These are phyloP conservation scores for Tetramorium alpestre DNA, from an alignment of 1,140 invertebrate species.

Conservation along the genomic window DNA sequence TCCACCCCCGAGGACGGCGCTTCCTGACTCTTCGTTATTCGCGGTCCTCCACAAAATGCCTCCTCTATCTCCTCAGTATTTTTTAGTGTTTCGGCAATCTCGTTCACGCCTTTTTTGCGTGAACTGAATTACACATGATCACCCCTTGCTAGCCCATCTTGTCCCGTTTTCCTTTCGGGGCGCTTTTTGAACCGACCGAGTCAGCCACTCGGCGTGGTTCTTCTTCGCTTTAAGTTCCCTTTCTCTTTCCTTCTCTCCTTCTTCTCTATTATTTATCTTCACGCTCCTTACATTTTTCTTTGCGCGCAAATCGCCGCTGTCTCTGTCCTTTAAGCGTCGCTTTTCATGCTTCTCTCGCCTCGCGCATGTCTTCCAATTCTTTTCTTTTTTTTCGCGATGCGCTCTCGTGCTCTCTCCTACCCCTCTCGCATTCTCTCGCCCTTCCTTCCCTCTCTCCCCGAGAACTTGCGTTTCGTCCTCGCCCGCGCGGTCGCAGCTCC, in stretches of 20 bases:
- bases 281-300: not conserved
- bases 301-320: not conserved
- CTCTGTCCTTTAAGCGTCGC: constrained; percentile 12
- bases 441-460: not conserved
- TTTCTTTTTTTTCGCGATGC: not conserved
- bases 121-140: not conserved
- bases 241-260: constrained; percentile 22
- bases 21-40: not conserved
- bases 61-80: not conserved
- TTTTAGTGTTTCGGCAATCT: constrained; percentile 38
- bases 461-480: not conserved
- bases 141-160: not conserved
- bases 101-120: constrained; percentile 31
- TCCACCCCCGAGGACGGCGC: constrained; percentile 1
- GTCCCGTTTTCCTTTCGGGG: constrained; percentile 11
- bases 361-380: constrained; percentile 6
- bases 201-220: not conserved
- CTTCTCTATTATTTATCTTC: constrained; percentile 10
- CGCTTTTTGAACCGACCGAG: not conserved
- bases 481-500: not conserved
- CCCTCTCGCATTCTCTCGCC: constrained; percentile 2
- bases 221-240: not conserved
- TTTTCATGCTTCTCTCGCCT: not conserved
- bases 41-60: not conserved
- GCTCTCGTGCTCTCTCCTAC: constrained; percentile 21